phyloP scores from a whole-genome alignment of 2,888 invertebrate species.

The Lasioglossum lativentre region DNA sequence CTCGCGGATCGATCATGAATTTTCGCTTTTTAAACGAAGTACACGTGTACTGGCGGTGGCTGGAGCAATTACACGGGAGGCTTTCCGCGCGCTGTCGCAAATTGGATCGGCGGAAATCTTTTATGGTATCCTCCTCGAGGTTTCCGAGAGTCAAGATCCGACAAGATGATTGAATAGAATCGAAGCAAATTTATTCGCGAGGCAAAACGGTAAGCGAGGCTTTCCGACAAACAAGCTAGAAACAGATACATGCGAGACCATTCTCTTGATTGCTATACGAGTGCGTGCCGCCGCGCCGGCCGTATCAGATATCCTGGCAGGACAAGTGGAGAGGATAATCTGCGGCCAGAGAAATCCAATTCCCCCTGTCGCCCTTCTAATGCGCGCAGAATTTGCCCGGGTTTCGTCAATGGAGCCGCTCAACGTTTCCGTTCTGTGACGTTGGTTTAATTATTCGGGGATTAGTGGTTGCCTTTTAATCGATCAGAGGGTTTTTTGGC shows the following conservation, averaged over 20 bases:
- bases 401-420: constrained; percentile 5
- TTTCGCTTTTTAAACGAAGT: not conserved
- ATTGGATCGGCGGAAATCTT: constrained; percentile 19
- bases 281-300: not conserved
- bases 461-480: not conserved
- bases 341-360: constrained; percentile 48
- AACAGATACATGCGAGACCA: not conserved
- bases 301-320: constrained; percentile 24
- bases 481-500: not conserved
- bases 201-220: not conserved
- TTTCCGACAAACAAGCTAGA: not conserved
- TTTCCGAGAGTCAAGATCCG: not conserved
- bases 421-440: not conserved
- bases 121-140: constrained; percentile 32
- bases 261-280: constrained; percentile 17
- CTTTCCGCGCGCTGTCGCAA: not conserved
- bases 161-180: not conserved
- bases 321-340: constrained; percentile 42
- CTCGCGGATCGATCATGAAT: not conserved
- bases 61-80: not conserved
- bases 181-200: not conserved
- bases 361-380: constrained; percentile 32
- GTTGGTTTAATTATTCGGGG: not conserved
- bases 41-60: not conserved
- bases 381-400: constrained; percentile 26